These are phyloP conservation scores for Teleopsis dalmanni DNA, from an alignment of 1,140 invertebrate genomes.

Conservation along the genomic window DNA sequence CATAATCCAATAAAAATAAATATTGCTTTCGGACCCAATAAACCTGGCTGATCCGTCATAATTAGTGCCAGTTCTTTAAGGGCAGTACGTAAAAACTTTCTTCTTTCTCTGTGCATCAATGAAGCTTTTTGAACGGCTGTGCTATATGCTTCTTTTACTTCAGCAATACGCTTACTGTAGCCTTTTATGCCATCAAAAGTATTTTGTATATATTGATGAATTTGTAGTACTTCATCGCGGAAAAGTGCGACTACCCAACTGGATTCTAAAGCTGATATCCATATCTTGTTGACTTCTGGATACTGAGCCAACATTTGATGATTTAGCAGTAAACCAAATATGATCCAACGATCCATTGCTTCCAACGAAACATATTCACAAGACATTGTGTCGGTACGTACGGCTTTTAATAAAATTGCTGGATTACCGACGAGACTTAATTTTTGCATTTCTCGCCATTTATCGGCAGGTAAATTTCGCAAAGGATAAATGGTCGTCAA, in stretches of 20 bases:
- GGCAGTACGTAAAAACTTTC: conserved; percentile 93
- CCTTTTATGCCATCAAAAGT: conserved; percentile 96
- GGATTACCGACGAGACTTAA: conserved; percentile 90
- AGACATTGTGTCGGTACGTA: conserved; percentile 90
- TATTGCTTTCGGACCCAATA: conserved; percentile 94
- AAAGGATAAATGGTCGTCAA: conserved; percentile 79
- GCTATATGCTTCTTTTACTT: conserved; percentile 91
- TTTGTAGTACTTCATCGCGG: conserved; percentile 93
- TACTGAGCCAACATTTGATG: conserved; percentile 71
- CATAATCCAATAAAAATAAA: conserved; percentile 94
- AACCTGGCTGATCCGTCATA: conserved; percentile 93
- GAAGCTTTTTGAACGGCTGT: conserved; percentile 84
- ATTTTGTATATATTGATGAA: conserved; percentile 85
- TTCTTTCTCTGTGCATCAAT: conserved; percentile 83
- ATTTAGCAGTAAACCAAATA: conserved; percentile 87
- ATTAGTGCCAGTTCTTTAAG: conserved; percentile 92
- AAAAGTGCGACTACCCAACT: conserved; percentile 93
- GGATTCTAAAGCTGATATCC: conserved; percentile 83
- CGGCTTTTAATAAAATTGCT: conserved; percentile 83
- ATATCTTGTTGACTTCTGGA: conserved; percentile 79
- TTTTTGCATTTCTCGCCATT: conserved; percentile 89
- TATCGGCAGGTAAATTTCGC: conserved; percentile 87
- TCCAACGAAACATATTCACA: conserved; percentile 96
- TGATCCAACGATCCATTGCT: conserved; percentile 92
- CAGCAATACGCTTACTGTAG: conserved; percentile 82